Evolutionary conservation across 2,797 vertebrate species (phyloP), one percentile per base, ranked within the genome.

Genomic region (Yasuhikotakia modesta): DNA sequence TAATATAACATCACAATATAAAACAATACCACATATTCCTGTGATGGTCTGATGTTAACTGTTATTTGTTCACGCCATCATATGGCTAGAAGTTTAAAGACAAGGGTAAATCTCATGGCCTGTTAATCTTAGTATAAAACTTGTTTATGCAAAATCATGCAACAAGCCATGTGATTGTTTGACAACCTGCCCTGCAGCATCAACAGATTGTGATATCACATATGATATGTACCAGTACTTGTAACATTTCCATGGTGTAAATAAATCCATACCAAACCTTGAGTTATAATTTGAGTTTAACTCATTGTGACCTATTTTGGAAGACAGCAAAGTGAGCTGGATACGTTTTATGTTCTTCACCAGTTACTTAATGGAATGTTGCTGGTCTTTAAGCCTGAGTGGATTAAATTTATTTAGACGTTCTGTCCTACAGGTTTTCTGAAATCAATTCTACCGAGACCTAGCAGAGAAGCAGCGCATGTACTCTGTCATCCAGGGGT

Each of bases 401-500:
- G 68, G n/a, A 73, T 53, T 66, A 52, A n/a, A 39, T 43, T 27
- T 46, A 19, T 39, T 14, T 45, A 64, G 46, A 78, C 12, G 11
- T 73, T 57, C 46, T 24, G 19, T 75, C 21, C 4, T 13, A 57
- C 50, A 16, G 13, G 2, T 45, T 69, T 22, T 32, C 21, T 19
- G 21, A 48, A 48, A 46, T 12, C 39, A 24, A 68, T 81, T 84
- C 88, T 93, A 96, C 84, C 92, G 93, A 0, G 93, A 92, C 78
- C 95, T 91, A 21, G 93, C 94, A 0, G 97, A 97, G 85, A 96
- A 98, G 89, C 96, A 97, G 78, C 95, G 92, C 97, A 98, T 99
- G 76, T 99, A 99, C 83, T 99, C 97, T 0, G 96, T 99, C 90
- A 98, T 89, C 97, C 97, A 99, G 0, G 96, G 97, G 87, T 95